Evolutionary conservation across 37 sponge, comb jelly and placozoan species (phyloP), one percentile per base, ranked within the genome.

Genomic region (Aplysina aerophoba): DNA sequence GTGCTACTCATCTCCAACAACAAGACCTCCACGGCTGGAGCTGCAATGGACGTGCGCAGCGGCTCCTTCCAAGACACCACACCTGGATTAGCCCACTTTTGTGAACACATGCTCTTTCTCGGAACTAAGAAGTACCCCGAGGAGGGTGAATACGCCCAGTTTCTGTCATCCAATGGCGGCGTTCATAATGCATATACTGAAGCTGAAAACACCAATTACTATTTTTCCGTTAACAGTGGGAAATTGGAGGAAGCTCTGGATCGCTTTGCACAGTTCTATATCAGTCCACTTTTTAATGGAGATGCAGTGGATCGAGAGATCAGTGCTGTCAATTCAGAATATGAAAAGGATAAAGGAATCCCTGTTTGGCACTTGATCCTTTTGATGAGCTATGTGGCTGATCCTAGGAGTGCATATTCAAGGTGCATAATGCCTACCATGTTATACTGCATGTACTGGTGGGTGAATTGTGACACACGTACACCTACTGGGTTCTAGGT

Each of bases 41-140:
- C 96, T 4, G 75, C 96, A 22, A 86, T 95, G 87, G 87, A 90
- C 60, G 92, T 98, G 21, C 83, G 73, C 27, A 89, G 90, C 11
- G 98, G 98, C n/a, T 87, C 92, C 33, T 92, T 92, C 79, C 75
- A 89, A 37, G 93, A 96, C 69, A 79, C 87, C n/a, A 81, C 80
- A 16, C 31, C 66, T 25, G 98, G 98, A 33, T 86, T 98, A 55
- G 96, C 99, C 13, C 96, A 98, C 62, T 98, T 96, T 86, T 94
- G 92, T 80, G 99, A 96, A 73, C 96, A 98, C 87, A 94, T 98
- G 95, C 93, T 98, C 62, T 98, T 98, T 86, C 87, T 96, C 21
- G 99, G 95, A n/a, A 98, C 95, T 8, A 22, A 96, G 60, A 94
- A 94, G 77, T 95, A 91, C 57, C 95, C 92, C 8, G 71, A 73